A percentile compares a stretch with the other conserved stretches of the same genome.
Evolutionary conservation across 1,140 invertebrate genomes (phyloP).

Genomic region (Listronotus bonariensis): DNA sequence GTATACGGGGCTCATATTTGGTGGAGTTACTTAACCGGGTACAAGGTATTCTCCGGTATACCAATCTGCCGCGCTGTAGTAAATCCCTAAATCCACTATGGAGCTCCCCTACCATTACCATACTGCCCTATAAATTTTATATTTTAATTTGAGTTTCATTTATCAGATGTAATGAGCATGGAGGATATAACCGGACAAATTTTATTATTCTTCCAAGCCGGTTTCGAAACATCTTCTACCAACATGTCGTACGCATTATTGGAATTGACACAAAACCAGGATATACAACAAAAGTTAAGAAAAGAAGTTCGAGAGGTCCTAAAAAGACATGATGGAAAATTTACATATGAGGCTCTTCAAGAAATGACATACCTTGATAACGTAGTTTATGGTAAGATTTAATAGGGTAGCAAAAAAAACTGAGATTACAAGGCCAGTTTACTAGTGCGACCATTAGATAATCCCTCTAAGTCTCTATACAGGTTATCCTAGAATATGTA

Average conservation of each 20-base stretch:
- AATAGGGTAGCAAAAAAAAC: too few relatives aligned
- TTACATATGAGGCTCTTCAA: slow-evolving; percentile 61
- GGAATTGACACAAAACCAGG: slow-evolving; percentile 63
- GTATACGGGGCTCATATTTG: too few relatives aligned
- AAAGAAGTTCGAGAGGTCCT: slow-evolving; percentile 61
- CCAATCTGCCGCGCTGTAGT: too few relatives aligned
- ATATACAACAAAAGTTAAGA: slow-evolving; percentile 62
- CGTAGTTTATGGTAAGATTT: slow-evolving; percentile 51
- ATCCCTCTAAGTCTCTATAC: too few relatives aligned
- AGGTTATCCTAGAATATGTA: too few relatives aligned
- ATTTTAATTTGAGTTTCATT: neutral
- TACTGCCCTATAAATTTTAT: neutral
- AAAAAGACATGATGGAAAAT: slow-evolving; percentile 53
- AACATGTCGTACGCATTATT: slow-evolving; percentile 63
- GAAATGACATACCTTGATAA: slow-evolving; percentile 63
- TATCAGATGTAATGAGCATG: slow-evolving; percentile 45
- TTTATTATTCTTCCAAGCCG: slow-evolving; percentile 68
- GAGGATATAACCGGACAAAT: slow-evolving; percentile 61
- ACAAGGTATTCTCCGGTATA: too few relatives aligned
- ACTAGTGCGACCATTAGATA: too few relatives aligned
- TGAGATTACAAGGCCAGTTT: too few relatives aligned
- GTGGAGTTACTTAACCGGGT: too few relatives aligned
- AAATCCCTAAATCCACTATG: too few relatives aligned
- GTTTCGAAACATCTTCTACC: slow-evolving; percentile 71
- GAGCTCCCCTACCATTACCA: neutral